phyloP scores from a whole-genome alignment of 1,140 invertebrate species.

The Mizuhopecten yessoensis region DNA sequence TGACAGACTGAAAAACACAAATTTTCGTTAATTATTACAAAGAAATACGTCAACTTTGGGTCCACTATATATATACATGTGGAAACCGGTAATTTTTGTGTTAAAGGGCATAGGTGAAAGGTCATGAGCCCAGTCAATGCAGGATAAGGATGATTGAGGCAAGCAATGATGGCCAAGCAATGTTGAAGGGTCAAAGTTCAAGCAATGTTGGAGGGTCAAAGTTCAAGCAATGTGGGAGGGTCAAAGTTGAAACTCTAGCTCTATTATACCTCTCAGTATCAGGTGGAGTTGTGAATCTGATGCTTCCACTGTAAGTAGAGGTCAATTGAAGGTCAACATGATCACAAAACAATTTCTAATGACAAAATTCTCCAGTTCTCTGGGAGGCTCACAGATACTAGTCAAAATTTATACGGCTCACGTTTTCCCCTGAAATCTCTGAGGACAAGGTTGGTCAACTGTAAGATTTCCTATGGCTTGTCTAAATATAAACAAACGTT shows the following conservation, averaged over 20 bases:
- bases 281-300: conserved; percentile 12
- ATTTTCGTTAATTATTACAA: too few relatives aligned
- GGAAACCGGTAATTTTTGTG: too few relatives aligned
- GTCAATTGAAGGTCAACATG: neutral
- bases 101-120: neutral
- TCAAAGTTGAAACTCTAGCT: conserved; percentile 24
- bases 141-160: neutral
- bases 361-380: too few relatives aligned
- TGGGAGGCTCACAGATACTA: too few relatives aligned
- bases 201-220: neutral
- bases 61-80: too few relatives aligned
- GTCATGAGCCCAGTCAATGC: neutral
- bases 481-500: too few relatives aligned
- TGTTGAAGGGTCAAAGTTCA: neutral
- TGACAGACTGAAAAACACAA: too few relatives aligned
- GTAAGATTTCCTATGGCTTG: too few relatives aligned
- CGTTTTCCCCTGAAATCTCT: too few relatives aligned
- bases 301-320: conserved; percentile 5
- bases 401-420: too few relatives aligned
- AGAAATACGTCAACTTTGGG: too few relatives aligned
- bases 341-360: neutral
- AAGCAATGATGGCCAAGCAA: neutral
- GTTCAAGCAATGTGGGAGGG: neutral
- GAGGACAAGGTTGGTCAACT: too few relatives aligned
- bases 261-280: conserved; percentile 6